phyloP scores from a whole-genome alignment of 1,140 invertebrate species.

The Cheumatopsyche charites region DNA sequence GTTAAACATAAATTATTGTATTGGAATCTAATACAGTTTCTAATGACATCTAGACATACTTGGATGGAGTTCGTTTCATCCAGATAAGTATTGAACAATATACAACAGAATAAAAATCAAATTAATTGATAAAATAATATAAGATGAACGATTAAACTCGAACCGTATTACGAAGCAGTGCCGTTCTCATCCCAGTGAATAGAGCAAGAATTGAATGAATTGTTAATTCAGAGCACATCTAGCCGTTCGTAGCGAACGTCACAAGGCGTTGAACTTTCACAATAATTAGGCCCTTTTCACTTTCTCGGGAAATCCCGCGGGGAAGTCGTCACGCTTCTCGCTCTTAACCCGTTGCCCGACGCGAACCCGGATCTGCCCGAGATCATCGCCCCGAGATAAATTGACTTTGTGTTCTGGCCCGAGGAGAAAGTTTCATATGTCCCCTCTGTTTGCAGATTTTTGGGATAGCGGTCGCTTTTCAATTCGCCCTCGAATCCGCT shows the following conservation, averaged over 20 bases:
- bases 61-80: too few species aligned
- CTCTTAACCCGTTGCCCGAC: not conserved
- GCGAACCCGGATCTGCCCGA: not conserved
- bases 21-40: too few species aligned
- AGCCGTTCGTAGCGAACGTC: not conserved
- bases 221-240: not conserved
- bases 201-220: not conserved
- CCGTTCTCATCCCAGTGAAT: too few species aligned
- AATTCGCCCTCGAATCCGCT: not conserved
- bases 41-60: too few species aligned
- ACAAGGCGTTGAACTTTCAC: constrained; percentile 9
- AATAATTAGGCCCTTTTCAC: constrained; percentile 13
- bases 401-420: constrained; percentile 39
- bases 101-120: too few species aligned
- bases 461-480: constrained; percentile 2
- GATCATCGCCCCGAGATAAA: constrained; percentile 39
- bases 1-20: too few species aligned
- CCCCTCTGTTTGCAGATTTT: constrained; percentile 14
- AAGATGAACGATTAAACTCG: too few species aligned
- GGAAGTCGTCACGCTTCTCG: constrained; percentile 1
- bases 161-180: too few species aligned
- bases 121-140: too few species aligned
- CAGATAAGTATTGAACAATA: too few species aligned
- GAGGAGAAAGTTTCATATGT: constrained; percentile 35
- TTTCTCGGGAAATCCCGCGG: not conserved